These are phyloP conservation scores for Epinephelus cyanopodus DNA, from an alignment of 2,113 vertebrate species.

Conservation along the genomic window DNA sequence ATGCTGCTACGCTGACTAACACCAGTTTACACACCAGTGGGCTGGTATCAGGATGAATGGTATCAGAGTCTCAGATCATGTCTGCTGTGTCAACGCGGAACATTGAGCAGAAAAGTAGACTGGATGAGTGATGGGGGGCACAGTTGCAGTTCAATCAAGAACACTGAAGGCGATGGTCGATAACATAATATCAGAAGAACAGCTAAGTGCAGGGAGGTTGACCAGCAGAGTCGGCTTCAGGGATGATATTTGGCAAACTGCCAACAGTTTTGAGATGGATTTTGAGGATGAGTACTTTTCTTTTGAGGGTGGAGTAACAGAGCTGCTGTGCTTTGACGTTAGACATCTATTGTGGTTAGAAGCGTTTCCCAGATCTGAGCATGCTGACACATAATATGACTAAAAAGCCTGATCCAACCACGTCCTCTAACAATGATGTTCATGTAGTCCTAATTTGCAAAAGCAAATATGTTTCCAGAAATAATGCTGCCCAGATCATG, in stretches of 20 bases:
- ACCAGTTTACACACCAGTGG: constrained; percentile 17
- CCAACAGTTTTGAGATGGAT: neutral
- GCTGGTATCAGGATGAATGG: constrained; percentile 17
- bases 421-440: neutral
- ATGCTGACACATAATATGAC: neutral
- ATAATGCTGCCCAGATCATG: neutral
- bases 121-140: constrained; percentile 24
- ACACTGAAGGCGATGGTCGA: neutral
- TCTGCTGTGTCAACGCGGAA: constrained; percentile 17
- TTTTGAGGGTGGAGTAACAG: neutral
- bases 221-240: neutral
- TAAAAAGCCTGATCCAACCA: neutral
- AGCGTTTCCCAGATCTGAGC: neutral
- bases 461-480: neutral
- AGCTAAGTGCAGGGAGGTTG: constrained; percentile 5
- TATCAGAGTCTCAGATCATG: constrained; percentile 21
- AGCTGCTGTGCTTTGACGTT: neutral
- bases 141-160: constrained; percentile 19
- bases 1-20: constrained; percentile 11
- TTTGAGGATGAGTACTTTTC: neutral
- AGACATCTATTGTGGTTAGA: neutral
- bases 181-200: constrained; percentile 11
- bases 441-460: neutral
- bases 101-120: constrained; percentile 17
- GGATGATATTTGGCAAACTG: neutral